Base-by-base conservation (phyloP, 2,113 vertebrate species). In the Psittacara wagleri region DNA sequence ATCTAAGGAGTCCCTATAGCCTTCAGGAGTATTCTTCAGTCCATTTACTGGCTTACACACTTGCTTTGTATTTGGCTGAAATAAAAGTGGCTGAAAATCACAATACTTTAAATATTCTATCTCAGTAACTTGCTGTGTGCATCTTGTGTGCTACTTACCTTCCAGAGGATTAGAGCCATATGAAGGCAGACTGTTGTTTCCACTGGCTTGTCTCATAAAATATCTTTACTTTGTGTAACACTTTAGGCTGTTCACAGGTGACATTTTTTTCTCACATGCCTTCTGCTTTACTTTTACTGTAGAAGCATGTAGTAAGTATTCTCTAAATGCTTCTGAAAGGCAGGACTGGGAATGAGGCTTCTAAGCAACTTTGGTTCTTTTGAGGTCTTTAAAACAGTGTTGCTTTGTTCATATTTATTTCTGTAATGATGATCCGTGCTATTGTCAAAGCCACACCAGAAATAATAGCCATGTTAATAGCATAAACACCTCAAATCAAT, bases 1-100 rank as follows among this genome's bases (percentile, higher is more conserved):
- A 91, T 86, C 55, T 96, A 66, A 75, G 61, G 73, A 75, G 59
- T 75, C 46, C 67, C 63, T 91, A 5, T n/a, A 75, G 81, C 85
- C 52, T 82, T 92, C 27, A 68, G 74, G 28, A 89, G 69, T 61
- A 62, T 91, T 92, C 51, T 72, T 94, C 73, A 52, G 39, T 79
- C 29, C 55, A 10, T 87, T 95, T 89, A 44, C 39, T 39, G 43
- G 33, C 33, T 95, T 92, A 94, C 61, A 64, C 43, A 66, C 17
- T 78, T 72, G 24, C 74, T 87, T 94, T 92, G 66, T 91, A 68
- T 91, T 92, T 87, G 69, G 13, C 83, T 82, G 28, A 88, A 87
- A 73, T 68, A 66, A 37, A 33, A 10, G 46, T 75, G 80, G 59
- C 23, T 94, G 86, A 62, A 86, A 95, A 74, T 81, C 44, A 81